These are phyloP conservation scores for Aproaerema taeniolella DNA, from an alignment of 2,888 invertebrate species.

Conservation along the genomic window DNA sequence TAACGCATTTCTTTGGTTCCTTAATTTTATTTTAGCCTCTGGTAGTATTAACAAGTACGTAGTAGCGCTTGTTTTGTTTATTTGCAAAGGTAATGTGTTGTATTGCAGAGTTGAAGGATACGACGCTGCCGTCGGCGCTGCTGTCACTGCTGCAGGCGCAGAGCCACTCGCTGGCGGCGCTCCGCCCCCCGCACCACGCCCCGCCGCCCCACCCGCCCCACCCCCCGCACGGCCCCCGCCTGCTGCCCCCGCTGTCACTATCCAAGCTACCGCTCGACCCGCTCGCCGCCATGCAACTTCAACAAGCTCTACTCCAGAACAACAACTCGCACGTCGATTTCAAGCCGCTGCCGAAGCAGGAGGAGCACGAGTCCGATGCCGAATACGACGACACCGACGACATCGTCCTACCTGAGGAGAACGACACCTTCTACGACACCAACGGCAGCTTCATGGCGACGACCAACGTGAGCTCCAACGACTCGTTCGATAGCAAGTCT, in stretches of 20 bases:
- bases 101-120: slow-evolving; percentile 69
- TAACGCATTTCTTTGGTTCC: slow-evolving; percentile 79
- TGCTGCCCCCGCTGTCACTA: background rate
- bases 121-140: slow-evolving; percentile 60
- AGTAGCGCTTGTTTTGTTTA: slow-evolving; percentile 60
- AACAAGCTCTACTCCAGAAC: slow-evolving; percentile 59
- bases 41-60: slow-evolving; percentile 75
- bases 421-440: slow-evolving; percentile 42
- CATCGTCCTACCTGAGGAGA: slow-evolving; percentile 67
- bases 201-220: slow-evolving; percentile 25
- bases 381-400: slow-evolving; percentile 74
- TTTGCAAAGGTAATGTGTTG: slow-evolving; percentile 68
- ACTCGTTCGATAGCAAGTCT: slow-evolving; percentile 33
- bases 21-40: slow-evolving; percentile 73
- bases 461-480: slow-evolving; percentile 21
- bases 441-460: slow-evolving; percentile 19
- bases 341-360: slow-evolving; percentile 41
- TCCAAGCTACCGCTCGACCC: slow-evolving; percentile 26
- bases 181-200: slow-evolving; percentile 14
- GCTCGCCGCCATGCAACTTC: slow-evolving; percentile 39
- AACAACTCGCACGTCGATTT: slow-evolving; percentile 50
- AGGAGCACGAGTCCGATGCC: slow-evolving; percentile 68
- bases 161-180: slow-evolving; percentile 8
- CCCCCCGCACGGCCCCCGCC: slow-evolving; percentile 17
- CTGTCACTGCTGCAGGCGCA: slow-evolving; percentile 63